Evolutionary conservation across 2,113 vertebrate genomes (phyloP).

Genomic region (Gobius niger): DNA sequence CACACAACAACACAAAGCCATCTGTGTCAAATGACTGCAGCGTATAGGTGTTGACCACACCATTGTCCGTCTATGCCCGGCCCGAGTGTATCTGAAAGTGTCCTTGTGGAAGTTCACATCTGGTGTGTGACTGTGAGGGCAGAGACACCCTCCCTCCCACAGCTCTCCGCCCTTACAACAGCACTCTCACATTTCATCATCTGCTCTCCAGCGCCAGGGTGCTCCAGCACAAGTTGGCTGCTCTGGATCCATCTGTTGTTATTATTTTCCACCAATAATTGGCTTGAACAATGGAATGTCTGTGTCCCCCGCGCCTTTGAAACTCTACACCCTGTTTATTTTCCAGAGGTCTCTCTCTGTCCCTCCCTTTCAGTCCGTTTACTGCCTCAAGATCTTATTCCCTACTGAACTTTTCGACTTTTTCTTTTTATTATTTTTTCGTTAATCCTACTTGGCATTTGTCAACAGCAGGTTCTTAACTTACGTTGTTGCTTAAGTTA

Average conservation of each 20-base stretch:
- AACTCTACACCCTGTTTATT: conserved; percentile 89
- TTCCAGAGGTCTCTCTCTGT: conserved; percentile 80
- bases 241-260: conserved; percentile 99
- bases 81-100: conserved; percentile 55
- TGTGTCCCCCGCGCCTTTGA: conserved; percentile 95
- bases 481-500: not conserved
- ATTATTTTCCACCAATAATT: conserved; percentile 99
- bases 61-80: conserved; percentile 28
- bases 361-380: conserved; percentile 14
- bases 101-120: conserved; percentile 85
- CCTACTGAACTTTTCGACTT: conserved; percentile 26
- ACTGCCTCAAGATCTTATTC: conserved; percentile 8
- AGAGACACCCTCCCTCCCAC: conserved; percentile 68
- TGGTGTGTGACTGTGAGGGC: conserved; percentile 84
- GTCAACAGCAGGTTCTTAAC: conserved; percentile 60
- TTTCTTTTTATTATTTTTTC: conserved; percentile 31
- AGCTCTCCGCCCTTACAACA: conserved; percentile 77
- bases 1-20: conserved; percentile 40
- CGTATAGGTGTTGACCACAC: conserved; percentile 34
- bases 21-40: conserved; percentile 39
- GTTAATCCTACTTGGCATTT: conserved; percentile 83
- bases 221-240: conserved; percentile 90
- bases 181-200: conserved; percentile 96
- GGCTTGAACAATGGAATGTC: conserved; percentile 99
- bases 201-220: conserved; percentile 89